Conservation (phyloP, 1,140 invertebrate genomes). For the Heliconius hermathena region DNA sequence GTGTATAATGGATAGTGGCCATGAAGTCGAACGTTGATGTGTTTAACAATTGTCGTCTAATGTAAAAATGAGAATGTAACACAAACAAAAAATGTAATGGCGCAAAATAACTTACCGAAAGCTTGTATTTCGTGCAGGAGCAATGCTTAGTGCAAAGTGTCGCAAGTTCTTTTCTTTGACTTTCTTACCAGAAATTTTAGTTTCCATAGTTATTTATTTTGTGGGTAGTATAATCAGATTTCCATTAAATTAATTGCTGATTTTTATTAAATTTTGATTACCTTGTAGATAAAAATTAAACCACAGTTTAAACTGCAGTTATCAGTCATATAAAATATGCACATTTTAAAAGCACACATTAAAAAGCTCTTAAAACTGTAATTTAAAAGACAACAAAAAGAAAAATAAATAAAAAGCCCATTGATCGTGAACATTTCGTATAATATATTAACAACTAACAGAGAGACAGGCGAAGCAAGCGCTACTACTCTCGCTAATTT, state of each 20-base stretch:
- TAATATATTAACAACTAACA: constrained; percentile 73
- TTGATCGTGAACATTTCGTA: constrained; percentile 69
- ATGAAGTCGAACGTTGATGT: background rate
- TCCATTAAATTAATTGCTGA: background rate
- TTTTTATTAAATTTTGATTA: background rate
- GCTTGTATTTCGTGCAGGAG: constrained; percentile 43
- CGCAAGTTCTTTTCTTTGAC: background rate
- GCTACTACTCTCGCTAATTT: constrained; percentile 40
- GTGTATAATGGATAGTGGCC: background rate
- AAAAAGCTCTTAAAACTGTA: background rate
- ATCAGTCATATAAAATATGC: background rate
- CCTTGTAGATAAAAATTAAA: background rate
- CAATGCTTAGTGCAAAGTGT: constrained; percentile 32
- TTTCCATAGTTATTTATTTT: background rate
- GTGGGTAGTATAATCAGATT: background rate
- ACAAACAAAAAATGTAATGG: constrained; percentile 39
- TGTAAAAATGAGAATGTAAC: constrained; percentile 29
- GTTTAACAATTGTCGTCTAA: constrained; percentile 9
- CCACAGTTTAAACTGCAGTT: background rate
- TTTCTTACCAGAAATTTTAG: background rate
- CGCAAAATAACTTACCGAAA: constrained; percentile 56
- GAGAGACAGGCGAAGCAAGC: constrained; percentile 59
- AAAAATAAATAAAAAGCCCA: constrained; percentile 57
- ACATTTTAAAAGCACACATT: constrained; percentile 10
- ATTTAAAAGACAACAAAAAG: constrained; percentile 21